Base-by-base conservation (phyloP, 2,113 vertebrate genomes). In the Corythaeola cristata region DNA sequence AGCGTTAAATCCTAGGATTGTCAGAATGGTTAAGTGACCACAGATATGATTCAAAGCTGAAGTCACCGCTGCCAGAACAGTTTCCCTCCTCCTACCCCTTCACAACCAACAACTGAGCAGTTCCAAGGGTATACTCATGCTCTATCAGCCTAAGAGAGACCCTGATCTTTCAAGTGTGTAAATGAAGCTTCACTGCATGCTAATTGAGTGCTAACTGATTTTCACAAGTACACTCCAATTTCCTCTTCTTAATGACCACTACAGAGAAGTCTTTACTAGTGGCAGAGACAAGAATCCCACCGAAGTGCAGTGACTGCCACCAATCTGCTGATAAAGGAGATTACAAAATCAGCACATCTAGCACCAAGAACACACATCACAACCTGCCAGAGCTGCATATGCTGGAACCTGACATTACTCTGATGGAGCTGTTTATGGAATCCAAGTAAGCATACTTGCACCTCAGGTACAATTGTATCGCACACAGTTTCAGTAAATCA, bases 131-230 rank as follows among this genome's bases (percentile, higher is more conserved):
- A 58, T 7, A 30, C 14, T 82, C n/a, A 13, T 62, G 63, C n/a
- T 91, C 35, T 50, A 21, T 53, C 78, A 77, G 32, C 21, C 62
- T 86, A 94, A 52, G 30, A 86, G 33, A 87, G 67, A 89, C n/a
- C 33, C 58, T 88, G 82, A 73, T 89, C 85, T 89, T 88, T 75
- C 12, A 68, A 37, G 32, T 0, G 0, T 56, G 71, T n/a, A 80
- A 95, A 62, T 59, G 62, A 94, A 75, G 37, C 49, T 85, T 85
- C 77, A 52, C 3, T 27, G 62, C 27, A 85, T 55, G 91, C 35
- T 93, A 96, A 97, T 85, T 96, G 87, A 89, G 91, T 88, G 89
- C 81, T 95, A 96, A 95, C n/a, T 62, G 35, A 85, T 94, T 17
- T 83, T 97, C 81, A 93, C 78, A 93, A 91, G 27, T 53, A 55